Conservation (phyloP, 2,797 vertebrate species). For the Botia almorhae region DNA sequence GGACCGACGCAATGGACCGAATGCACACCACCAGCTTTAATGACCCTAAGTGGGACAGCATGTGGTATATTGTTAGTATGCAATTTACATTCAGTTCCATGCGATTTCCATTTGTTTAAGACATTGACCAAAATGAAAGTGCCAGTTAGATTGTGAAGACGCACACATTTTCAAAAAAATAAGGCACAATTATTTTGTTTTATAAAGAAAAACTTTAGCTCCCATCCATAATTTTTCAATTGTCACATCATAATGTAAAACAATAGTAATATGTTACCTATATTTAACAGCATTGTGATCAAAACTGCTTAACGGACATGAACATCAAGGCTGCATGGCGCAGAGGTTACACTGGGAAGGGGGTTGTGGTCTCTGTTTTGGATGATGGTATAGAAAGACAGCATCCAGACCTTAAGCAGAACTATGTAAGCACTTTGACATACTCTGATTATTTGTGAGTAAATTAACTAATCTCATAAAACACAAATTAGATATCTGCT, state of each 20-base stretch:
- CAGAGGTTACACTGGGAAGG: slow-evolving; percentile 92
- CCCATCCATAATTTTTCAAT: background rate
- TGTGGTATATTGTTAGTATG: slow-evolving; percentile 92
- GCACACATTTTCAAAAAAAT: background rate
- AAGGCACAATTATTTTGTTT: too few relatives aligned
- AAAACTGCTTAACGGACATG: slow-evolving; percentile 87
- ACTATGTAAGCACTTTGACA: slow-evolving; percentile 89
- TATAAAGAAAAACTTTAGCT: too few relatives aligned
- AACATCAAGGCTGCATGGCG: slow-evolving; percentile 91
- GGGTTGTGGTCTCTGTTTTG: slow-evolving; percentile 93
- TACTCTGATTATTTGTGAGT: background rate
- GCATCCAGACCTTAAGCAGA: slow-evolving; percentile 91
- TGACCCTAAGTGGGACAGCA: slow-evolving; percentile 86
- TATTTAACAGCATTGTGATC: slow-evolving; percentile 82
- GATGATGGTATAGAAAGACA: slow-evolving; percentile 92
- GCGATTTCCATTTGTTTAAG: background rate
- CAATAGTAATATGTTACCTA: background rate
- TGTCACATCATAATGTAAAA: background rate
- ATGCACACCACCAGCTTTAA: slow-evolving; percentile 78
- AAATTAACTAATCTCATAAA: slow-evolving; percentile 46
- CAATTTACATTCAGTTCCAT: slow-evolving; percentile 11
- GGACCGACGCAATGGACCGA: slow-evolving; percentile 77
- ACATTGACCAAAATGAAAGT: background rate
- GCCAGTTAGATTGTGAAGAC: background rate
- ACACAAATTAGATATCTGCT: slow-evolving; percentile 23